These are phyloP conservation scores for Scytalopus superciliaris DNA, from an alignment of 2,113 vertebrate genomes.

Conservation along the genomic window DNA sequence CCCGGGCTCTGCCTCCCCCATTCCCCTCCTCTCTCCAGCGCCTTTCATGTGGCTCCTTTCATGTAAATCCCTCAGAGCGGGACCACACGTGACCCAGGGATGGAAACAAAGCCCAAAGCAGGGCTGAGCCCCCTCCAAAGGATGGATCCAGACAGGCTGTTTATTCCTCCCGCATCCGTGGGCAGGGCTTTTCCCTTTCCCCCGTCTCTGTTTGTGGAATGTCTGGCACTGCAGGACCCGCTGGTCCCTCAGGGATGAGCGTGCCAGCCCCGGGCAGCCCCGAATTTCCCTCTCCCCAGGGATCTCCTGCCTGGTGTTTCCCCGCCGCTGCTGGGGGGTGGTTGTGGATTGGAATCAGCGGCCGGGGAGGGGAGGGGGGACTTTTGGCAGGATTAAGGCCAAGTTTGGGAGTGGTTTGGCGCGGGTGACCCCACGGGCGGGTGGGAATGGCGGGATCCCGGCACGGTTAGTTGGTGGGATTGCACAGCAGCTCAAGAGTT, in stretches of 20 bases:
- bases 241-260: background rate
- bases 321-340: background rate
- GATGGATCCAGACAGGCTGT: background rate
- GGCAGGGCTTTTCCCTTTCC: background rate
- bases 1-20: background rate
- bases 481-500: background rate
- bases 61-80: background rate
- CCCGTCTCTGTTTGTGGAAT: background rate
- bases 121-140: background rate
- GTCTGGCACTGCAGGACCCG: background rate
- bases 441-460: background rate
- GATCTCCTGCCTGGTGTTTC: background rate
- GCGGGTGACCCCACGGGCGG: background rate
- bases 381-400: background rate
- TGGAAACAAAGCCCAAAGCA: background rate
- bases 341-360: background rate
- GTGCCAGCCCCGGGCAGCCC: background rate
- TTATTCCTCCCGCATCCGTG: background rate
- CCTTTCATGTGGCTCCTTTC: background rate
- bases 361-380: background rate
- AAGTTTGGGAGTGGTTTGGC: background rate
- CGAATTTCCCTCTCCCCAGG: background rate
- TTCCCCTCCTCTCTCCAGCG: background rate
- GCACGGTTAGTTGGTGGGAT: rapidly evolving
- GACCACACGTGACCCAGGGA: background rate